Base-by-base conservation (phyloP, 1,140 invertebrate species). In the Antheraea mylitta region DNA sequence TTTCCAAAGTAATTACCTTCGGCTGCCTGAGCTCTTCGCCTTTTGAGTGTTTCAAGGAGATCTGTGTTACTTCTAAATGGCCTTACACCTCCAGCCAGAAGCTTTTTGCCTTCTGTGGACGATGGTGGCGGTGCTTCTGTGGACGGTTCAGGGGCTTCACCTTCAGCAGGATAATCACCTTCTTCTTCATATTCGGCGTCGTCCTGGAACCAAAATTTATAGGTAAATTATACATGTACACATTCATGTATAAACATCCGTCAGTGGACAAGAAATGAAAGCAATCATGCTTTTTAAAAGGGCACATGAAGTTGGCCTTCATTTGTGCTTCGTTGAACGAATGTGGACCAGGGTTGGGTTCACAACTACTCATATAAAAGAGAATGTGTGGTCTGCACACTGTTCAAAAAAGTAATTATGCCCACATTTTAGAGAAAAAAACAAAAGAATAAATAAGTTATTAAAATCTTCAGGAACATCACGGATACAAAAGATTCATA, bases 1-100 rank as follows among this genome's bases (percentile, higher is more conserved):
- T 30, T 30, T 30, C 1, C 22, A 30, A 30, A 30, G 22, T 42
- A 42, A 42, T 42, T 79, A 93, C 90, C 90, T 85, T 87, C 89
- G 45, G 88, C 90, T 7, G 80, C 89, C 66, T 92, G 85, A 0
- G 84, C 89, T 37, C 90, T 93, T 73, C 95, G 92, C 70, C 94
- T 94, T 83, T 96, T 96, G 64, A 96, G 84, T 3, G 95, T 94
- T 66, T 94, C 95, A 58, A 96, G 85, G 18, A 96, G 92, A 75
- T 96, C 95, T 58, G 95, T 95, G 81, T 96, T 96, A 76, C 95
- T 96, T 77, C 95, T 93, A 89, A 95, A 96, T 3, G 95, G 94
- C 36, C 94, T 91, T 11, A 96, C 94, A 38, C 95, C 93, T 9
- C 95, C 94, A 0, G 92, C 93, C 53, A 94, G 92, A 22, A 95